A percentile compares a stretch with the other conserved stretches of the same genome.
These are phyloP conservation scores for Wiebesia pumilae DNA, from an alignment of 1,140 invertebrate genomes.

Conservation along the genomic window DNA sequence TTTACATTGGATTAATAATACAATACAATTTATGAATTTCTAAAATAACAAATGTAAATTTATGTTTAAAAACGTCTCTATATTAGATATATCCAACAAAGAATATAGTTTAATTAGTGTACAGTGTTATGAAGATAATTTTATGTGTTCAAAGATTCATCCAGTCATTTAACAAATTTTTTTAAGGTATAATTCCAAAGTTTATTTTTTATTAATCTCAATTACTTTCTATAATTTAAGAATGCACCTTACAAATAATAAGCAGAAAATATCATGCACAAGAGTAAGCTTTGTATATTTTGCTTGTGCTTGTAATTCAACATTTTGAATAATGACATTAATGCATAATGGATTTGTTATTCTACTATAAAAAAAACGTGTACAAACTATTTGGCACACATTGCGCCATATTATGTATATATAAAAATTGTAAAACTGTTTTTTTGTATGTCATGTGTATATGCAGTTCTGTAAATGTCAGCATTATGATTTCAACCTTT, in stretches of 20 bases:
- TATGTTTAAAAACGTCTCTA: conserved; percentile 16
- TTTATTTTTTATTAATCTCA: conserved; percentile 32
- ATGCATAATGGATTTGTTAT: conserved; percentile 43
- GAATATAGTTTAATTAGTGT: conserved; percentile 23
- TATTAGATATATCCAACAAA: conserved; percentile 11
- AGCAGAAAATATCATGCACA: conserved; percentile 34
- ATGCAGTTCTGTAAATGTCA: conserved; percentile 43
- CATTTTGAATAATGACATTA: conserved; percentile 34
- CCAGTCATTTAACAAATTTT: conserved; percentile 41
- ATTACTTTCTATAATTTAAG: conserved; percentile 44
- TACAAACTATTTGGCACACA: conserved; percentile 49
- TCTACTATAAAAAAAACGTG: conserved; percentile 31
- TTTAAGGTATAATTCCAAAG: conserved; percentile 47
- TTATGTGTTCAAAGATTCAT: conserved; percentile 49
- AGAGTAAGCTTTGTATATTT: conserved; percentile 21
- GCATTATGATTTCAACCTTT: conserved; percentile 21
- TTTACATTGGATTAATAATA: conserved; percentile 25
- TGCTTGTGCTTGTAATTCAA: conserved; percentile 44
- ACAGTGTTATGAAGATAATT: conserved; percentile 27
- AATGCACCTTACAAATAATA: conserved; percentile 35
- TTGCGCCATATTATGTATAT: conserved; percentile 42
- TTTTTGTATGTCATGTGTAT: conserved; percentile 46
- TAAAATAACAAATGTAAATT: conserved; percentile 8
- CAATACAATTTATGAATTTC: conserved; percentile 41
- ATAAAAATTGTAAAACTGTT: conserved; percentile 50